Evolutionary conservation across 2,797 vertebrate genomes (phyloP).

Genomic region (Naso thynnoides): DNA sequence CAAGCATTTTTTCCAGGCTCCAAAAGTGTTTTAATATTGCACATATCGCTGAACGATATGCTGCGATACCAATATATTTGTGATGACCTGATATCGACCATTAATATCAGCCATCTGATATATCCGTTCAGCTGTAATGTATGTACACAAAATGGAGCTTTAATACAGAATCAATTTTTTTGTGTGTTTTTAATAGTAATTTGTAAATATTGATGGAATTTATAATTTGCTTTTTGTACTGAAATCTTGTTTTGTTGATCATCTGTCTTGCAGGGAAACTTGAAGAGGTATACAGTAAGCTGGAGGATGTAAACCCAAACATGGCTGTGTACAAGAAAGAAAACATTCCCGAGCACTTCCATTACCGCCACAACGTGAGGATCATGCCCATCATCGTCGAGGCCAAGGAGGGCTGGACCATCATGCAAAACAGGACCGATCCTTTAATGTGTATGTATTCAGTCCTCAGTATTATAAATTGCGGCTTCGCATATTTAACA

Average conservation of each 20-base stretch:
- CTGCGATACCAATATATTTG: too few species aligned
- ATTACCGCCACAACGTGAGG: conserved; percentile 88
- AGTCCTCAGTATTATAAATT: not conserved
- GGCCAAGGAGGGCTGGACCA: conserved; percentile 92
- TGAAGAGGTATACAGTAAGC: conserved; percentile 87
- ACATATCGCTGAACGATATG: too few species aligned
- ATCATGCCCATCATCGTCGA: conserved; percentile 91
- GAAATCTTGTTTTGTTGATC: not conserved
- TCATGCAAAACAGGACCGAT: conserved; percentile 88
- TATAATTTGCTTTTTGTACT: not conserved
- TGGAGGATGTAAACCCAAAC: conserved; percentile 89
- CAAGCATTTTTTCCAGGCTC: too few species aligned
- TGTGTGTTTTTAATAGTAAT: not conserved
- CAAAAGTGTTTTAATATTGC: too few species aligned
- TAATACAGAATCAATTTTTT: not conserved
- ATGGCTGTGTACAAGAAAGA: conserved; percentile 91
- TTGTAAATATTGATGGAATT: not conserved
- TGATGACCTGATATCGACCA: too few species aligned
- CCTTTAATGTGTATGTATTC: conserved; percentile 86
- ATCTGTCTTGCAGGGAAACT: conserved; percentile 84
- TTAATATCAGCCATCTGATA: too few species aligned
- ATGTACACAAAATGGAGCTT: not conserved
- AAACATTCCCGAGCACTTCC: conserved; percentile 87
- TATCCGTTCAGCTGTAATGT: too few species aligned
- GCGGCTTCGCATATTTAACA: conserved; percentile 9